Conservation (phyloP, 2,888 invertebrate genomes). For the Synergus laeviventris region DNA sequence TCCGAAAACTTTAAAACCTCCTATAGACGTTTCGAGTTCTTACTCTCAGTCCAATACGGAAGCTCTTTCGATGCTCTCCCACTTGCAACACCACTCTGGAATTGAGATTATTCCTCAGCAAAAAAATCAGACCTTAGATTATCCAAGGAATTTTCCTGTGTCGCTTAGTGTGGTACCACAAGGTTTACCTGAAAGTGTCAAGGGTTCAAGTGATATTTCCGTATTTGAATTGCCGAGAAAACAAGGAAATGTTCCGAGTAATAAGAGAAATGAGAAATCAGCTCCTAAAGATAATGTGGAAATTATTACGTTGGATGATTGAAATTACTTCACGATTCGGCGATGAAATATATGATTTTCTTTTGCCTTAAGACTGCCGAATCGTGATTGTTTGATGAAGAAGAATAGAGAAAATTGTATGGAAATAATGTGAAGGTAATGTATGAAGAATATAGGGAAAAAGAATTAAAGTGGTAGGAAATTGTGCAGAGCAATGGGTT, state of each 20-base stretch:
- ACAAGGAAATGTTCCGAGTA: conserved; percentile 52
- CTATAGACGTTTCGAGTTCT: conserved; percentile 48
- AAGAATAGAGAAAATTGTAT: not conserved
- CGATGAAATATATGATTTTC: conserved; percentile 26
- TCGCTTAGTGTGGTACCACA: conserved; percentile 62
- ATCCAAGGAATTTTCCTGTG: conserved; percentile 60
- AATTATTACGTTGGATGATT: conserved; percentile 73
- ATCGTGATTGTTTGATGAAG: conserved; percentile 25
- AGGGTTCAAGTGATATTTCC: conserved; percentile 60
- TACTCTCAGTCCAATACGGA: conserved; percentile 58
- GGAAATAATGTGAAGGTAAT: not conserved
- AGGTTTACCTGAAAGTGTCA: conserved; percentile 59
- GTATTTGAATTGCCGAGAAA: conserved; percentile 64
- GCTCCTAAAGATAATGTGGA: conserved; percentile 66
- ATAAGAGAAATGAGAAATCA: conserved; percentile 62
- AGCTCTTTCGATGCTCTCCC: conserved; percentile 66
- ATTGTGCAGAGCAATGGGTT: not conserved
- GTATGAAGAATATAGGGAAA: not conserved
- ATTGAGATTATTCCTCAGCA: conserved; percentile 73
- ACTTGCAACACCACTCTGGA: conserved; percentile 71
- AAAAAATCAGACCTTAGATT: conserved; percentile 63
- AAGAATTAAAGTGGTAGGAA: not conserved
- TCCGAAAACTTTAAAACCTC: conserved; percentile 53
- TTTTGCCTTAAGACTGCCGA: not conserved
- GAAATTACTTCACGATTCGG: conserved; percentile 45